A percentile compares a stretch with the other conserved stretches of the same genome.
phyloP scores from a whole-genome alignment of 2,113 vertebrate species.

The Struthidea cinerea region DNA sequence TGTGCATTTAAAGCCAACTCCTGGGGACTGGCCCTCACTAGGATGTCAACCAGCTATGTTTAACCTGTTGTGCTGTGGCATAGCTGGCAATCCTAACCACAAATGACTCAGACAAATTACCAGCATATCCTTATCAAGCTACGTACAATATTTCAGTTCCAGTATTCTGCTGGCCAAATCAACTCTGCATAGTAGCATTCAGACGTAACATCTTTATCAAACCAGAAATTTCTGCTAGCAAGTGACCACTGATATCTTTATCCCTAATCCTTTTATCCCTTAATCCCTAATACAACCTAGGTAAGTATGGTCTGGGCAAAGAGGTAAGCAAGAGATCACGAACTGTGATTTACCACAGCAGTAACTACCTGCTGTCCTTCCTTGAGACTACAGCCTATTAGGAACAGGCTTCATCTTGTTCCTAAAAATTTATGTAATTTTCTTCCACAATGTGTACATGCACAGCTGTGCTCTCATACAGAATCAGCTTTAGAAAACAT shows the following conservation, averaged over 20 bases:
- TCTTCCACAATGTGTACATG: neutral
- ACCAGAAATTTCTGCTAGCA: neutral
- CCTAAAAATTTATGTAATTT: neutral
- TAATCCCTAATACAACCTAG: neutral
- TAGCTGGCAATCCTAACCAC: neutral
- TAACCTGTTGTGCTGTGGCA: neutral
- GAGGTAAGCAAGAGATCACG: neutral
- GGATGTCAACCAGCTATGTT: neutral
- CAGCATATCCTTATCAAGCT: neutral
- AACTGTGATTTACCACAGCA: neutral
- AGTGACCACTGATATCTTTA: neutral
- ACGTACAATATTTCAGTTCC: neutral
- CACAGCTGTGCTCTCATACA: neutral
- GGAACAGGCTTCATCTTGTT: neutral
- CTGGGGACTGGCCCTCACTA: neutral
- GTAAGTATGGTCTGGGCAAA: neutral
- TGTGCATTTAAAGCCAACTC: neutral
- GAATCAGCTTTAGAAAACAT: neutral
- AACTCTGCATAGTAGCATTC: neutral
- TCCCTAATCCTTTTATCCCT: conserved; percentile 6
- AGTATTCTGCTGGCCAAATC: neutral
- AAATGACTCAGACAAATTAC: neutral
- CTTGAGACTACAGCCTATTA: neutral
- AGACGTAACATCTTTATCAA: neutral
- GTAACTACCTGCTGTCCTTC: neutral